Conservation (phyloP, 2,888 invertebrate genomes). For the Tinea trinotella region DNA sequence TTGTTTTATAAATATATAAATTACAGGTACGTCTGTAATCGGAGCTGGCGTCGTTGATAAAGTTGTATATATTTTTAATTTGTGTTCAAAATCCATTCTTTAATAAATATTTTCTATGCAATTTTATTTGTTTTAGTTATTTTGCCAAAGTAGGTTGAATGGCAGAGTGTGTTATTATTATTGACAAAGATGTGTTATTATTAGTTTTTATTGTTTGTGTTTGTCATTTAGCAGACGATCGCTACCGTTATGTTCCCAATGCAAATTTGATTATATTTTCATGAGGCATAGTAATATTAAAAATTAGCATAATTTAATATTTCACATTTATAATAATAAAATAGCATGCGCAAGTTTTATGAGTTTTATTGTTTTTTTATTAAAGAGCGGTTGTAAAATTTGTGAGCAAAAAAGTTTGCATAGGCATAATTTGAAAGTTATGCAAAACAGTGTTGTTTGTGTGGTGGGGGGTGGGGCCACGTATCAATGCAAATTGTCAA, state of each 20-base stretch:
- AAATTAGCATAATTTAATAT: not conserved
- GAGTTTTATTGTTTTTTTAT: not conserved
- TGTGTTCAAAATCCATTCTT: no score
- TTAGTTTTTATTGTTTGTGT: no score
- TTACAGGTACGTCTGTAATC: no score
- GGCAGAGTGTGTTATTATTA: no score
- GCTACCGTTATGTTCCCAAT: not conserved
- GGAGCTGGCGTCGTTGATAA: no score
- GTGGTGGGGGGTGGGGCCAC: not conserved
- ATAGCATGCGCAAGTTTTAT: not conserved
- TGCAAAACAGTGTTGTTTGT: not conserved
- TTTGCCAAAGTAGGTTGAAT: no score
- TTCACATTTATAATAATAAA: not conserved
- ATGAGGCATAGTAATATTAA: not conserved
- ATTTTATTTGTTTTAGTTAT: no score
- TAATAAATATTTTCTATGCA: no score
- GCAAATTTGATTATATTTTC: not conserved
- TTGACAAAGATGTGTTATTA: no score
- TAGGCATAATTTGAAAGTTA: slow-evolving; percentile 8
- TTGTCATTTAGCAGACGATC: no score
- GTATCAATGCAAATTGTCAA: slow-evolving; percentile 3
- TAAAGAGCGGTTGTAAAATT: not conserved
- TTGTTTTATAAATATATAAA: no score
- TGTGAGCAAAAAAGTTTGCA: not conserved
- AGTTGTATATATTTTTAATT: no score